phyloP scores from a whole-genome alignment of 1,140 invertebrate genomes.

The Drosophila elegans region DNA sequence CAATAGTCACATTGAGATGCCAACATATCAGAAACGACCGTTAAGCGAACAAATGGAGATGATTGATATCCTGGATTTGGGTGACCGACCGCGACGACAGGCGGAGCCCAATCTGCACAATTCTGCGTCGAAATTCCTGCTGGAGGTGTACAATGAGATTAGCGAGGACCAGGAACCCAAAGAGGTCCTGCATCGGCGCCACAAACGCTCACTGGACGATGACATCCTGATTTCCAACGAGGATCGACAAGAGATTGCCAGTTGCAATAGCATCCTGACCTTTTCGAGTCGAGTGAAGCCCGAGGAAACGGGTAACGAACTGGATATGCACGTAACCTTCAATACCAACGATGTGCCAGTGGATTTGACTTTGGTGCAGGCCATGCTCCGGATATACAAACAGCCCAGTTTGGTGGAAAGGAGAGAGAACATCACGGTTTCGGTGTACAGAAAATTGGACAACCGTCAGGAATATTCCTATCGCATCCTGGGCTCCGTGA shows the following conservation, averaged over 20 bases:
- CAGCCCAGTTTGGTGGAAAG: conserved; percentile 44
- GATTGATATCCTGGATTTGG: conserved; percentile 68
- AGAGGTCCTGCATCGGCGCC: conserved; percentile 58
- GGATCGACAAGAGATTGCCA: conserved; percentile 75
- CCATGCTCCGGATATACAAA: conserved; percentile 72
- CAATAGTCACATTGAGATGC: conserved; percentile 27
- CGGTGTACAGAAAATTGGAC: conserved; percentile 57
- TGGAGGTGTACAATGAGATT: conserved; percentile 81
- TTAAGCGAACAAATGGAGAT: conserved; percentile 64
- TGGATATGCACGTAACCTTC: conserved; percentile 60
- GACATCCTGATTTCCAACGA: conserved; percentile 69
- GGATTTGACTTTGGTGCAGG: conserved; percentile 62
- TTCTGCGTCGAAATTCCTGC: conserved; percentile 73
- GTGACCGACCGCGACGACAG: conserved; percentile 48
- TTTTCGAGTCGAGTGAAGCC: conserved; percentile 60
- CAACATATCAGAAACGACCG: conserved; percentile 14
- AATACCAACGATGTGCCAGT: conserved; percentile 74
- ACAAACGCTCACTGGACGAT: conserved; percentile 65
- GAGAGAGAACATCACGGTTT: conserved; percentile 55
- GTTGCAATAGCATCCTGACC: conserved; percentile 76
- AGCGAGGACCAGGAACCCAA: conserved; percentile 69
- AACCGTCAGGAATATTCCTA: conserved; percentile 55
- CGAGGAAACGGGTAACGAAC: background rate
- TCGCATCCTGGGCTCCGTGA: conserved; percentile 64
- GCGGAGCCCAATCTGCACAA: conserved; percentile 51